phyloP scores from a whole-genome alignment of 1,140 invertebrate genomes.

The Scylla paramamosain region DNA sequence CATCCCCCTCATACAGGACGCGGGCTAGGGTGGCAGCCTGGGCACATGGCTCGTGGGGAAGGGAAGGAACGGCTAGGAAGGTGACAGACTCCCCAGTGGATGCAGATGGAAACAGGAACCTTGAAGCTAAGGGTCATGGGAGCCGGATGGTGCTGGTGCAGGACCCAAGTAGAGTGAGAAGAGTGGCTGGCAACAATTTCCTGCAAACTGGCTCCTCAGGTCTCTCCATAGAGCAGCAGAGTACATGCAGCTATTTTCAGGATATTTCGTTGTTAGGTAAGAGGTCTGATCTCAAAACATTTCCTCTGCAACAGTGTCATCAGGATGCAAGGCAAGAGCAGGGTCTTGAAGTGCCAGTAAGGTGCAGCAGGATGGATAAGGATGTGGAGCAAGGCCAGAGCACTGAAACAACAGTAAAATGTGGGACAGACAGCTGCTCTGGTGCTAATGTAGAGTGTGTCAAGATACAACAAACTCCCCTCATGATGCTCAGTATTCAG shows the following conservation, averaged over 20 bases:
- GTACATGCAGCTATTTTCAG: background rate
- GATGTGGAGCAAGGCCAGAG: background rate
- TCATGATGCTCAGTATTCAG: background rate
- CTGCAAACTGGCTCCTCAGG: background rate
- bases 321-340: background rate
- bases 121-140: background rate
- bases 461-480: background rate
- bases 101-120: background rate
- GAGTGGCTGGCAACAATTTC: background rate
- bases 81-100: background rate
- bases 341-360: background rate
- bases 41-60: background rate
- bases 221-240: background rate
- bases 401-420: background rate
- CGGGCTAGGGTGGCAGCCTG: background rate
- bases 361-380: too few species aligned
- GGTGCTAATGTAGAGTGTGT: background rate
- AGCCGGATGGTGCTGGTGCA: background rate
- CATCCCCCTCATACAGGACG: background rate
- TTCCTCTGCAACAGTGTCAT: background rate
- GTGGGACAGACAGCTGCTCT: background rate
- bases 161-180: background rate
- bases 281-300: background rate
- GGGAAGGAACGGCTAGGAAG: background rate
- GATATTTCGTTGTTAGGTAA: background rate